phyloP scores from a whole-genome alignment of 2,888 invertebrate species.

The Branchellion lobata region DNA sequence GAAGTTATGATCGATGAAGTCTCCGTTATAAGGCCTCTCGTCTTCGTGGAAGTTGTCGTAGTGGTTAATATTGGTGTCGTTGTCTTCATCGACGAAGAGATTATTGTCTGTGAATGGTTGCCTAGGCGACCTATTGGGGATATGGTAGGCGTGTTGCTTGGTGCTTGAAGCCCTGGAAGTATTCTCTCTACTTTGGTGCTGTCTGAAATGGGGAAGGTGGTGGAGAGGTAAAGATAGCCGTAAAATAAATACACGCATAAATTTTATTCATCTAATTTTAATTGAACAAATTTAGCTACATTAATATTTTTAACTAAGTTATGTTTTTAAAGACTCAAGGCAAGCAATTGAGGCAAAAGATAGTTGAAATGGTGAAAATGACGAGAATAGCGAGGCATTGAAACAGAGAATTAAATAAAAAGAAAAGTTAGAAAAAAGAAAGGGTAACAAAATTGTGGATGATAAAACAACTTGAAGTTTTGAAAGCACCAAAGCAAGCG shows the following conservation, averaged over 20 bases:
- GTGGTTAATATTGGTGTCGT: no score
- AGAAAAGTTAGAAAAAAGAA: no score
- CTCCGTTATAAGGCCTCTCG: background rate
- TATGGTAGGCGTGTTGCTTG: background rate
- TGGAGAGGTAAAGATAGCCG: background rate
- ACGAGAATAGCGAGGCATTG: background rate
- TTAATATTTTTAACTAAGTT: no score
- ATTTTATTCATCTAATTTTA: no score
- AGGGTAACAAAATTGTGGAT: no score
- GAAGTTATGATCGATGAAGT: background rate
- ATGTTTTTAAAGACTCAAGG: no score
- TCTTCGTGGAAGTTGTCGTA: background rate
- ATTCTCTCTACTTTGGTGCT: no score
- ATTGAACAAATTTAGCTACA: no score
- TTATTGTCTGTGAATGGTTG: constrained; percentile 42
- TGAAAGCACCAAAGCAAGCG: no score
- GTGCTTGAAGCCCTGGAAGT: background rate
- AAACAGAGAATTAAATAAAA: background rate
- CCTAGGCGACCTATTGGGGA: background rate
- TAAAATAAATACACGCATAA: background rate
- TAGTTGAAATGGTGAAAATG: background rate
- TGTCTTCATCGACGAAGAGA: constrained; percentile 38
- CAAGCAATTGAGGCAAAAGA: background rate
- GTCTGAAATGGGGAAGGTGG: background rate
- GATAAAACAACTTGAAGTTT: no score